These are phyloP conservation scores for Callipepla squamata DNA, from an alignment of 2,113 vertebrate species.

Conservation along the genomic window DNA sequence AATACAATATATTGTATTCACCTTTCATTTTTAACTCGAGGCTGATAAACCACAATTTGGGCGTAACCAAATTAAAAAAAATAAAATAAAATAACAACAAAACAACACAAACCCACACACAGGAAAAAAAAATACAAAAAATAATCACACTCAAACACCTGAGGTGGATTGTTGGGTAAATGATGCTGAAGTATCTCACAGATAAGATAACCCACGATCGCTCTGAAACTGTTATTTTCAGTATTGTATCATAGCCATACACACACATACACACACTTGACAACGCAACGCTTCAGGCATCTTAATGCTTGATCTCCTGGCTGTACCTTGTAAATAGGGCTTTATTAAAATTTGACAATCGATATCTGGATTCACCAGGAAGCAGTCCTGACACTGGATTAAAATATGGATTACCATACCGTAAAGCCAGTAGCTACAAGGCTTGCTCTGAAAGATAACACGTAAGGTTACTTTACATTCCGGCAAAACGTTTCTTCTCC, in stretches of 20 bases:
- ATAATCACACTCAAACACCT: constrained; percentile 23
- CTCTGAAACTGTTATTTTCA: constrained; percentile 32
- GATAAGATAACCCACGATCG: constrained; percentile 33
- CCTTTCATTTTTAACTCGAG: constrained; percentile 78
- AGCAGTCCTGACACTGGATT: constrained; percentile 10
- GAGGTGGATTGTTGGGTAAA: constrained; percentile 39
- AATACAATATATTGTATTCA: constrained; percentile 80
- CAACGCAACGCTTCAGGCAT: constrained; percentile 47
- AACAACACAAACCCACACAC: not conserved
- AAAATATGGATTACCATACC: constrained; percentile 36
- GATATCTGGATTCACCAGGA: constrained; percentile 4
- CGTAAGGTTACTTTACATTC: not conserved
- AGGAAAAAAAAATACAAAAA: not conserved
- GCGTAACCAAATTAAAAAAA: constrained; percentile 19
- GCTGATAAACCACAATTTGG: constrained; percentile 75
- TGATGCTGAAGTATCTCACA: constrained; percentile 27
- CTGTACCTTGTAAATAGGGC: constrained; percentile 43
- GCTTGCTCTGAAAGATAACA: constrained; percentile 31
- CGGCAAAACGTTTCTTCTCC: constrained; percentile 29
- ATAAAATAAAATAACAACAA: not conserved
- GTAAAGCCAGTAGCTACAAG: constrained; percentile 23
- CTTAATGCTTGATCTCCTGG: constrained; percentile 42
- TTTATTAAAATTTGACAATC: constrained; percentile 31
- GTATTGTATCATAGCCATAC: not conserved
- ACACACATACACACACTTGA: constrained; percentile 2